Evolutionary conservation across 1,140 invertebrate species (phyloP).

Genomic region (Apocrypta bakeri): DNA sequence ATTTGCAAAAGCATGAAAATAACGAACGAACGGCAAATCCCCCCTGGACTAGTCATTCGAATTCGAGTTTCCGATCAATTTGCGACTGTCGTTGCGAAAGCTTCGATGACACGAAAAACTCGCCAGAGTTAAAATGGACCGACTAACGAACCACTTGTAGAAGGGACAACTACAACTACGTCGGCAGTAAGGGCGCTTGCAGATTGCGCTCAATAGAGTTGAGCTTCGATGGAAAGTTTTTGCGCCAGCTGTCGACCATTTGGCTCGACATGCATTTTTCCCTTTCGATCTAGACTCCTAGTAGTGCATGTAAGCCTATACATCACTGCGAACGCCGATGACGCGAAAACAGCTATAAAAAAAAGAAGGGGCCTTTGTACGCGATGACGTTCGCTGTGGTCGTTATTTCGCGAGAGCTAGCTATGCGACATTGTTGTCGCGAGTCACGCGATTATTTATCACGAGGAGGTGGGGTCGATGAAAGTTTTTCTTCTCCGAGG

Average conservation of each 20-base stretch:
- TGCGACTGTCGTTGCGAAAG: neutral
- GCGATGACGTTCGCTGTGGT: neutral
- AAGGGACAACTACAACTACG: neutral
- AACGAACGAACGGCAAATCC: too few relatives aligned
- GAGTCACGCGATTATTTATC: constrained; percentile 23
- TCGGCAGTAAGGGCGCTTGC: neutral
- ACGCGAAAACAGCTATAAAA: constrained; percentile 29
- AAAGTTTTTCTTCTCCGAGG: neutral
- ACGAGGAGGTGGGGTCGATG: neutral
- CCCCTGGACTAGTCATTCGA: neutral
- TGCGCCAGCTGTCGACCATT: constrained; percentile 20
- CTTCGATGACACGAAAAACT: neutral
- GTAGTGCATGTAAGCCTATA: neutral
- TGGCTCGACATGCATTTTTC: constrained; percentile 19
- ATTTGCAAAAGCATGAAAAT: too few relatives aligned
- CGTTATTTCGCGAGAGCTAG: neutral
- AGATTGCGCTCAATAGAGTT: neutral
- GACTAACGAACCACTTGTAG: constrained; percentile 27
- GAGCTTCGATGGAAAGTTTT: neutral
- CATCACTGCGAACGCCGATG: neutral
- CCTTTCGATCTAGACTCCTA: neutral
- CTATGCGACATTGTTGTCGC: constrained; percentile 15
- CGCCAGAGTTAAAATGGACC: neutral
- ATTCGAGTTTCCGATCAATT: constrained; percentile 16
- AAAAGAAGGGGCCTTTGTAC: constrained; percentile 1